Base-by-base conservation (phyloP, 2,113 vertebrate species). In the Thalassoma bifasciatum region DNA sequence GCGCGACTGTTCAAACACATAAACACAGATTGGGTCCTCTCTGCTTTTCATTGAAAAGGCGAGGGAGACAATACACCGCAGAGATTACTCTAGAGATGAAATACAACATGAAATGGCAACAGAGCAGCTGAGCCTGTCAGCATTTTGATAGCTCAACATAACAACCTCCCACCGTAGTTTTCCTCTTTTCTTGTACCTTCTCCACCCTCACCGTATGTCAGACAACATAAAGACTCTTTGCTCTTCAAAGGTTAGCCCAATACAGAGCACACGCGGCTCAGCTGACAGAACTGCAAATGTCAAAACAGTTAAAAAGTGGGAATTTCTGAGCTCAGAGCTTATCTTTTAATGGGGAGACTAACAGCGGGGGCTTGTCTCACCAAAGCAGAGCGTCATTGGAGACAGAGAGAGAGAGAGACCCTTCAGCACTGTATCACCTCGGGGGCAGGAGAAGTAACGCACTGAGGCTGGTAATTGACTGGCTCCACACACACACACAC, bases 191-290 rank as follows among this genome's bases (percentile, higher is more conserved):
- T 36, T 50, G 69, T 64, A 23, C 75, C 74, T 73, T 69, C 56
- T 65, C 16, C 66, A 34, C 83, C 77, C 66, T 69, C 64, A 64
- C 50, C 66, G 24, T 58, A 75, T 85, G 78, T 84, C 86, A 83
- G 77, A 85, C 76, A 84, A 76, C 82, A 75, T 77, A 61, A 80
- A 79, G 68, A 69, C 22, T 61, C 58, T 59, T 74, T 60, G 49
- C 67, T 74, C 61, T 75, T 81, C 85, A 91, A 92, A 89, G 86
- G 88, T 92, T 89, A 83, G 67, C 49, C 60, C 75, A 75, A 89
- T 87, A 77, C 87, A 66, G 75, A 83, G 56, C 82, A 19, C 79
- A 11, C 26, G 11, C 67, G 13, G 73, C 72, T 61, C 64, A 7
- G 59, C 74, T 71, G 75, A 65, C 66, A 72, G 53, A 77, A 63